phyloP scores from a whole-genome alignment of 2,113 vertebrate genomes.

The Ellobius talpinus region DNA sequence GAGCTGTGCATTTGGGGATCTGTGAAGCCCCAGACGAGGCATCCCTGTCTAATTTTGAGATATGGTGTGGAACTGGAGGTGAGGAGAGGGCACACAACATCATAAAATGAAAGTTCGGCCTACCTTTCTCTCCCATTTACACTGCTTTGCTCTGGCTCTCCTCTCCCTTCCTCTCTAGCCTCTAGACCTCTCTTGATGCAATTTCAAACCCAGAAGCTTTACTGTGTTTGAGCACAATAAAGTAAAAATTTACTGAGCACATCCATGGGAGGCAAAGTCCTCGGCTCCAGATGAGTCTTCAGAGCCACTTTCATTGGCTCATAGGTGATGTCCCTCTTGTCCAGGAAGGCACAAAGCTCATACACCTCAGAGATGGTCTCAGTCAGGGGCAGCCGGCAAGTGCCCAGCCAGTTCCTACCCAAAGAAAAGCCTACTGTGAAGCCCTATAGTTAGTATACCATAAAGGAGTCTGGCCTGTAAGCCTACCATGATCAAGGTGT shows the following conservation, averaged over 20 bases:
- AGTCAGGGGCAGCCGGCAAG: conserved; percentile 81
- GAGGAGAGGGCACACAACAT: not conserved
- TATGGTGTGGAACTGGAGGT: not conserved
- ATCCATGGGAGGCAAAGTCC: conserved; percentile 49
- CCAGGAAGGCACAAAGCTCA: conserved; percentile 85
- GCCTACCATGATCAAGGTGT: not conserved
- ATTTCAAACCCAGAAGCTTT: conserved; percentile 50
- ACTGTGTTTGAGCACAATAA: not conserved
- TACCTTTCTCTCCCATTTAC: not conserved
- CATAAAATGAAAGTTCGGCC: conserved; percentile 20
- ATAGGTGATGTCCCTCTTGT: conserved; percentile 82
- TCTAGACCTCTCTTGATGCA: not conserved
- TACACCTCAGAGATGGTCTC: conserved; percentile 83
- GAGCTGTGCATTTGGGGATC: not conserved
- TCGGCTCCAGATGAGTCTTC: conserved; percentile 81
- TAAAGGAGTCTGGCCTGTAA: not conserved
- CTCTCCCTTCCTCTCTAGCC: not conserved
- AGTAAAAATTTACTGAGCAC: conserved; percentile 68
- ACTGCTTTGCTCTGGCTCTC: not conserved
- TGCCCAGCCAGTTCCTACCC: conserved; percentile 87
- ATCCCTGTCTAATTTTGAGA: not conserved
- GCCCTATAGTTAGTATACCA: not conserved
- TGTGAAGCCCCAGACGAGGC: not conserved
- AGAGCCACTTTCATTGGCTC: conserved; percentile 85
- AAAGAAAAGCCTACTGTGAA: conserved; percentile 39